Percentiles rank a stretch among this genome's conserved stretches.
Evolutionary conservation across 2,888 invertebrate species (phyloP).

Genomic region (Habroteleia sp.): DNA sequence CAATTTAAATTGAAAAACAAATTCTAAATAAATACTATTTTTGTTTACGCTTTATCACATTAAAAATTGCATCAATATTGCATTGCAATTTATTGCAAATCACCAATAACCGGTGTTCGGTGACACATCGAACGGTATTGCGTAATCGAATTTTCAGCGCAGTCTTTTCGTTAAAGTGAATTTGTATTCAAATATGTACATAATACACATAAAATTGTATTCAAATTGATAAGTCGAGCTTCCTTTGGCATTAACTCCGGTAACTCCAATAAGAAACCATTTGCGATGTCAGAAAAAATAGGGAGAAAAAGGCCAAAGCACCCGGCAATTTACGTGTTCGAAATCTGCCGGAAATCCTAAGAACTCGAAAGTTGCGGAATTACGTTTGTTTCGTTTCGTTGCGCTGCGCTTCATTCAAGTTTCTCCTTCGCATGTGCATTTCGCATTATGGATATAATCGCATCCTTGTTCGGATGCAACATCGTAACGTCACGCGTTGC

Average conservation of each 20-base stretch:
- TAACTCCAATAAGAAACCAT: conserved; percentile 8
- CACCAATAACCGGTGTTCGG: no score
- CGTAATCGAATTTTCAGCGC: no score
- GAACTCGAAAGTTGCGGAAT: conserved; percentile 37
- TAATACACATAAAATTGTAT: conserved; percentile 5
- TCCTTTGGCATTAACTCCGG: background rate
- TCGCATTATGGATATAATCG: conserved; percentile 39
- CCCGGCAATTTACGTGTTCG: conserved; percentile 22
- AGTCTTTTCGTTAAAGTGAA: no score
- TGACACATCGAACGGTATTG: no score
- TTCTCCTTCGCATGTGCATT: conserved; percentile 39
- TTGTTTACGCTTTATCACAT: no score
- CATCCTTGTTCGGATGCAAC: conserved; percentile 26
- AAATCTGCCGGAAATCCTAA: conserved; percentile 38
- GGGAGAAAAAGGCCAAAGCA: conserved; percentile 3
- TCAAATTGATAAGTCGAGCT: conserved; percentile 4
- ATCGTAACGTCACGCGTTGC: conserved; percentile 47
- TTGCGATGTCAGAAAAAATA: conserved; percentile 6
- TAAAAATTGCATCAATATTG: no score
- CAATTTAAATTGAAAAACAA: no score
- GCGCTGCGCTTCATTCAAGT: conserved; percentile 36
- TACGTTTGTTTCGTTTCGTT: conserved; percentile 46
- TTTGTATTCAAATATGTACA: no score
- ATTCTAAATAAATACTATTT: no score
- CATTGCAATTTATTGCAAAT: no score